phyloP scores from a whole-genome alignment of 1,140 invertebrate genomes.

The Apolygus lucorum region DNA sequence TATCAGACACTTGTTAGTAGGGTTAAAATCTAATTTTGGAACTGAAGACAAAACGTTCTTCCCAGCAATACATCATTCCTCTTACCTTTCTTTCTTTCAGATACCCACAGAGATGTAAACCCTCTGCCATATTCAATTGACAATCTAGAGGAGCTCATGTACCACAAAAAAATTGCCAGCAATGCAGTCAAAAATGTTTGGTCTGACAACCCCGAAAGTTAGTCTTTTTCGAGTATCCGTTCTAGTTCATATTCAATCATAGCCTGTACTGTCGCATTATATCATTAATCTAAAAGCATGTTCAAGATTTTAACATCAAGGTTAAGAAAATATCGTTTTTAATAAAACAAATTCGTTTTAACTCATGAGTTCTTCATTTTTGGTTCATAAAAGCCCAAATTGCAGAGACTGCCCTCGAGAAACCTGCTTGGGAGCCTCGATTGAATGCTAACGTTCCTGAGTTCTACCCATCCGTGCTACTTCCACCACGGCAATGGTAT shows the following conservation, averaged over 20 bases:
- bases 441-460: slow-evolving; percentile 14
- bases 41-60: background rate
- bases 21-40: too few relatives aligned
- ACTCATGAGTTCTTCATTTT: too few relatives aligned
- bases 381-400: too few relatives aligned
- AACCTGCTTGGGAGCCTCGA: background rate
- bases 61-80: too few relatives aligned
- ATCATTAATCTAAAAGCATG: too few relatives aligned
- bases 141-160: background rate
- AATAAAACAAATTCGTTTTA: too few relatives aligned
- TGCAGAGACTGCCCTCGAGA: background rate
- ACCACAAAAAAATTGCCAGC: background rate
- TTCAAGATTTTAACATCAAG: too few relatives aligned
- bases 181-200: background rate
- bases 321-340: too few relatives aligned
- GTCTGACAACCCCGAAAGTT: background rate
- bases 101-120: background rate
- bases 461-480: slow-evolving; percentile 18
- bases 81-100: background rate
- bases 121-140: background rate
- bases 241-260: too few relatives aligned
- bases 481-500: slow-evolving; percentile 11
- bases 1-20: too few relatives aligned
- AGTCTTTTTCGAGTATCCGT: too few relatives aligned
- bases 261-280: too few relatives aligned